These are phyloP conservation scores for Eudemis profundana DNA, from an alignment of 2,888 invertebrate species.

Conservation along the genomic window DNA sequence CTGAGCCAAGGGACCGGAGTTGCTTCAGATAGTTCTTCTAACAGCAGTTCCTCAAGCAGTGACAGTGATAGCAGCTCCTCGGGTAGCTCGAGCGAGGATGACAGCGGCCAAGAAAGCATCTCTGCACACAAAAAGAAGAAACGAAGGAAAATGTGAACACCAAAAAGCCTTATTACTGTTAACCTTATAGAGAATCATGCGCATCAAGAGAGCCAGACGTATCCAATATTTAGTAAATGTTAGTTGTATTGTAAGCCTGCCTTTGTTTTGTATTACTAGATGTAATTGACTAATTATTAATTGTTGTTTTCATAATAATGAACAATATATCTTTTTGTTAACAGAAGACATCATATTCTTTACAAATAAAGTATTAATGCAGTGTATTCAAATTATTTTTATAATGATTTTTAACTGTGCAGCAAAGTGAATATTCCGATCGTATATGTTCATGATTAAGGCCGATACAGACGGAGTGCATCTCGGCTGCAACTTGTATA, in stretches of 20 bases:
- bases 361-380: conserved; percentile 63
- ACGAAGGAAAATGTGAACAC: conserved; percentile 83
- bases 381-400: conserved; percentile 25
- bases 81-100: conserved; percentile 86
- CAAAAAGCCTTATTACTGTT: conserved; percentile 59
- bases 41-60: conserved; percentile 91
- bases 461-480: no score
- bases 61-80: conserved; percentile 85
- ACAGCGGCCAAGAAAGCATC: conserved; percentile 95
- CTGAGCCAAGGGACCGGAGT: conserved; percentile 94
- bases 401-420: not conserved
- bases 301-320: conserved; percentile 61
- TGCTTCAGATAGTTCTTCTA: conserved; percentile 97
- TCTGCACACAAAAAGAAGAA: conserved; percentile 93
- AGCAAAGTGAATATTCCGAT: not conserved
- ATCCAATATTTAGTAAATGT: conserved; percentile 50
- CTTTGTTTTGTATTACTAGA: conserved; percentile 75
- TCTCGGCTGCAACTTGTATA: no score
- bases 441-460: no score
- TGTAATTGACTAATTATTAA: conserved; percentile 61
- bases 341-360: conserved; percentile 56
- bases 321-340: conserved; percentile 62
- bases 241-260: conserved; percentile 58
- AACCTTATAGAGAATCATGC: conserved; percentile 52
- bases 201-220: conserved; percentile 50